These are phyloP conservation scores for Selene dorsalis DNA, from an alignment of 2,797 vertebrate species.

Conservation along the genomic window DNA sequence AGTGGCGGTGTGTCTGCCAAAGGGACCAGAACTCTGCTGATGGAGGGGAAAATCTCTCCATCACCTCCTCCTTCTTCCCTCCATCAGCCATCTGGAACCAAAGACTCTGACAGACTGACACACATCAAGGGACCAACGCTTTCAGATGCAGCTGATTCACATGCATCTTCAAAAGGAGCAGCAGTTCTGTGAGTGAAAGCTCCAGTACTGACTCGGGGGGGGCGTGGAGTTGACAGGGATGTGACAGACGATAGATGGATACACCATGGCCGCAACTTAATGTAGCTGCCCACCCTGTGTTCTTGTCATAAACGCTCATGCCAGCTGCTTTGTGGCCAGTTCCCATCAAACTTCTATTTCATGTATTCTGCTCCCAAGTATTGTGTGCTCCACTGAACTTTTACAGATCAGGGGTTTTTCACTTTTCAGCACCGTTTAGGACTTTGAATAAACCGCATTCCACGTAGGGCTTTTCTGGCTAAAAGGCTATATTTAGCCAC, in stretches of 20 bases:
- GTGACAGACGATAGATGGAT: conserved; percentile 36
- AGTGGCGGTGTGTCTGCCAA: conserved; percentile 64
- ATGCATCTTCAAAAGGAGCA: conserved; percentile 45
- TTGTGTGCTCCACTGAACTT: conserved; percentile 17
- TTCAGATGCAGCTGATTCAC: conserved; percentile 26
- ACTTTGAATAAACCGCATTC: conserved; percentile 63
- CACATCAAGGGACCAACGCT: conserved; percentile 60
- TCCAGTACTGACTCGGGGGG: conserved; percentile 21
- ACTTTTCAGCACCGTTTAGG: conserved; percentile 43
- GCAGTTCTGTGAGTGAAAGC: conserved; percentile 28
- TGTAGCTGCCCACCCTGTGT: background rate
- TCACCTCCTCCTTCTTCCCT: conserved; percentile 15
- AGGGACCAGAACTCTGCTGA: conserved; percentile 79
- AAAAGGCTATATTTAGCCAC: conserved; percentile 65
- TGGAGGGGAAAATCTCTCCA: conserved; percentile 61
- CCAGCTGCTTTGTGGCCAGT: conserved; percentile 6
- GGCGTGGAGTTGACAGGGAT: conserved; percentile 16
- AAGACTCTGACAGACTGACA: conserved; percentile 70
- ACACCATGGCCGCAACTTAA: background rate
- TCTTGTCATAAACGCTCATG: conserved; percentile 15
- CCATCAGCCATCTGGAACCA: conserved; percentile 53
- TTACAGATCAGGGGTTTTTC: conserved; percentile 37
- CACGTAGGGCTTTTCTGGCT: conserved; percentile 50
- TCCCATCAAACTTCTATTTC: conserved; percentile 22
- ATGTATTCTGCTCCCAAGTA: conserved; percentile 1